Base-by-base conservation (phyloP, 2,113 vertebrate species). In the Nothocercus nigrocapillus region DNA sequence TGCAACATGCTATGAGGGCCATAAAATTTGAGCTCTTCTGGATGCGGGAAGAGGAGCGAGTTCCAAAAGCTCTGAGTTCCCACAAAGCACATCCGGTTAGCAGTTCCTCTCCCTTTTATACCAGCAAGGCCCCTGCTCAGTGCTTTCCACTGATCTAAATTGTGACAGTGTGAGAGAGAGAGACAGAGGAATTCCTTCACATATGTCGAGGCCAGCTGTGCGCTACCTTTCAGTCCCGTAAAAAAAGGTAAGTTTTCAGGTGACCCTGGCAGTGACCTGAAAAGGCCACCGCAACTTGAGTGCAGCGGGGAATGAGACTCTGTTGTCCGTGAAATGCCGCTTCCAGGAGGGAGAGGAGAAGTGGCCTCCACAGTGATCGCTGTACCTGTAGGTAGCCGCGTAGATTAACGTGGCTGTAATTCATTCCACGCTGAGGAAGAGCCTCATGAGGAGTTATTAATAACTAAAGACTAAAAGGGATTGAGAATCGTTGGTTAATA, bases 11-110 rank as follows among this genome's bases (percentile, higher is more conserved):
- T 89, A 94, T 88, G 89, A 85, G 93, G 79, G 66, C 88, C 69
- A 61, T 96, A 96, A 96, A 97, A 96, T 90, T 75, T 94, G 85
- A 96, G 95, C 91, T 93, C 25, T 95, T 97, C 94, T 95, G 94
- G 93, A 96, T 88, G 56, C 68, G 82, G 80, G 53, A 75, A 86
- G 68, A 75, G 38, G 64, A 94, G 94, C 81, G 73, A 22, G 77
- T 96, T 96, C 93, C 95, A 97, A 94, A 88, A 93, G 76, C 80
- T 88, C n/a, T 63, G 51, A 81, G 77, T 95, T 95, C 90, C 82
- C 88, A 94, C 82, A 94, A 94, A 96, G 91, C 95, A 84, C 45
- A 91, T 95, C 91, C 85, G 63, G 82, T 95, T 85, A 87, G 85
- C 88, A 93, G 69, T 88, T 95, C 79, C 58, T 94, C 27, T 4